Conservation (phyloP, 1,140 invertebrate genomes). For the Gerris buenoi region DNA sequence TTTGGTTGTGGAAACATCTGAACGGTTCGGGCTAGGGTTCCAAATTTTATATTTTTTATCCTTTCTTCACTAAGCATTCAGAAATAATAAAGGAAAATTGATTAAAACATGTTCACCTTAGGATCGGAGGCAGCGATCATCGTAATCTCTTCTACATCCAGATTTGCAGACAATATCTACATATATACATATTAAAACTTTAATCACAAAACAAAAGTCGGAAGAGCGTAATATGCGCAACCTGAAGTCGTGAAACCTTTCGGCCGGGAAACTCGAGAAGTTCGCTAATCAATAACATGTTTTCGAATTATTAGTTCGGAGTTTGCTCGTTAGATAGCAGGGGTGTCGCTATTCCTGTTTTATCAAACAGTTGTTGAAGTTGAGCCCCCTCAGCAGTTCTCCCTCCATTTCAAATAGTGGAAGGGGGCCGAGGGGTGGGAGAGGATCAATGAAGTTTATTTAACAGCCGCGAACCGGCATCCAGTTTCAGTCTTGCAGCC, state of each 20-base stretch:
- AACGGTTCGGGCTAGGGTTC: no score
- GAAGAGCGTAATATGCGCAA: background rate
- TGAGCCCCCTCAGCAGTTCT: no score
- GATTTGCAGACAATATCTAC: slow-evolving; percentile 20
- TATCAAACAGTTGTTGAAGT: background rate
- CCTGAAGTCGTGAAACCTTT: background rate
- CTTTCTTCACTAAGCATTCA: no score
- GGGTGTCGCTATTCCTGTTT: background rate
- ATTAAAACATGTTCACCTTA: slow-evolving; percentile 37
- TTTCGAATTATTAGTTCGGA: no score
- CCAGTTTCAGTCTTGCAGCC: background rate
- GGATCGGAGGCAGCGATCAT: slow-evolving; percentile 70
- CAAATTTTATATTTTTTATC: no score
- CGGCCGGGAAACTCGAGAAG: background rate
- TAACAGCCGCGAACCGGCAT: background rate
- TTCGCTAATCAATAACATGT: no score
- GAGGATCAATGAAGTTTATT: background rate
- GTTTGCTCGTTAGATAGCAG: background rate
- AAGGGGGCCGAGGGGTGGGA: background rate
- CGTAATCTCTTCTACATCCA: slow-evolving; percentile 34
- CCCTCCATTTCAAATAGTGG: background rate
- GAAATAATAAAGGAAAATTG: background rate
- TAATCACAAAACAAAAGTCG: background rate
- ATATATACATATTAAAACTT: slow-evolving; percentile 1
- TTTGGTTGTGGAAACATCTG: no score